A percentile compares a stretch with the other conserved stretches of the same genome.
These are phyloP conservation scores for Diarsia rubi DNA, from an alignment of 2,888 invertebrate species.

Conservation along the genomic window DNA sequence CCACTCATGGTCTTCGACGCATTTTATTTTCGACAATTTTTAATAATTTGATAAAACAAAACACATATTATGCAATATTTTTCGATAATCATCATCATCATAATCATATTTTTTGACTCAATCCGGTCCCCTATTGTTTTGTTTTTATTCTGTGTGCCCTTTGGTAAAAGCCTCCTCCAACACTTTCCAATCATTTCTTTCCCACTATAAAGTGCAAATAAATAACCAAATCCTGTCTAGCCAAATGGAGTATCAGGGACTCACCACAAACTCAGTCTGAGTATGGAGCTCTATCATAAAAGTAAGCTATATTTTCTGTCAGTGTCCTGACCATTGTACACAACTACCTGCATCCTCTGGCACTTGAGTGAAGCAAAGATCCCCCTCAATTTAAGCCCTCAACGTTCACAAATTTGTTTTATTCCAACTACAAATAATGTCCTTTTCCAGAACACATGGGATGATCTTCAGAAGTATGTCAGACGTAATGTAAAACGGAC, in stretches of 20 bases:
- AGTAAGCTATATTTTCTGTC: background rate
- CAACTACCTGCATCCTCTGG: background rate
- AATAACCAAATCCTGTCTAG: no score
- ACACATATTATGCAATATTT: no score
- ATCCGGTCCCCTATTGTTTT: no score
- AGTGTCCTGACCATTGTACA: background rate
- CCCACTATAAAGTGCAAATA: no score
- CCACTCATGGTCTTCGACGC: no score
- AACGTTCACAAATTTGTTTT: background rate
- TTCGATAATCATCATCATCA: no score
- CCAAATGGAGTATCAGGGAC: background rate
- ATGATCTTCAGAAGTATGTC: conserved; percentile 94
- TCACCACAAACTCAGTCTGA: background rate
- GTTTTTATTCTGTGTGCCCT: no score
- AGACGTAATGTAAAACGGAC: conserved; percentile 95
- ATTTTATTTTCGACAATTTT: no score
- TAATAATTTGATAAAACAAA: no score
- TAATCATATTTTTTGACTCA: no score
- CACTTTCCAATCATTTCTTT: no score
- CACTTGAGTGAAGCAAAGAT: background rate
- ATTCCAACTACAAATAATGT: background rate
- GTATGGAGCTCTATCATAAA: background rate
- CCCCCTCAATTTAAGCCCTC: background rate
- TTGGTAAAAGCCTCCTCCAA: no score
- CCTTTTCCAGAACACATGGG: conserved; percentile 93